Evolutionary conservation across 2,113 vertebrate species (phyloP).

Genomic region (Syngnathus typhle): DNA sequence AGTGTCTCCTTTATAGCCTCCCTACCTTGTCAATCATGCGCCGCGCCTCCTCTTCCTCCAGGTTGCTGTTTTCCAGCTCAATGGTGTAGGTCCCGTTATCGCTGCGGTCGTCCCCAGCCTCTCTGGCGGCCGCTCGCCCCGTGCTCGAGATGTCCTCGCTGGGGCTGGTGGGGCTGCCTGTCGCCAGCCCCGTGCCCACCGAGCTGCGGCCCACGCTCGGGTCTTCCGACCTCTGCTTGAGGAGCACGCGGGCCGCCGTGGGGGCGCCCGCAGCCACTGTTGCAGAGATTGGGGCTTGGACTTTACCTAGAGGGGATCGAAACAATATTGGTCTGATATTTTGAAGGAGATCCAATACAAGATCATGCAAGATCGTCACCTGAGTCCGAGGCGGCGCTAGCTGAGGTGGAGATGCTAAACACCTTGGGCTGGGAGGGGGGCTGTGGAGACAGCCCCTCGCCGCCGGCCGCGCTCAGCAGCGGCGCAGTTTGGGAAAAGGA

Average conservation of each 20-base stretch:
- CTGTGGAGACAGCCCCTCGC: slow-evolving; percentile 78
- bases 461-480: slow-evolving; percentile 53
- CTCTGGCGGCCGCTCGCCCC: slow-evolving; percentile 30
- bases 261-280: slow-evolving; percentile 73
- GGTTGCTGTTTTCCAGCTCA: slow-evolving; percentile 88
- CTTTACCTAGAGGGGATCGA: slow-evolving; percentile 64
- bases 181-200: slow-evolving; percentile 82
- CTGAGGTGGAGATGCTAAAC: slow-evolving; percentile 66
- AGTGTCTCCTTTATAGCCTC: too few relatives aligned
- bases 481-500: slow-evolving; percentile 88
- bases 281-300: slow-evolving; percentile 66
- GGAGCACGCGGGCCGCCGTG: slow-evolving; percentile 78
- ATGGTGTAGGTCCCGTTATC: slow-evolving; percentile 96
- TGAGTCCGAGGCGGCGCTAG: slow-evolving; percentile 51
- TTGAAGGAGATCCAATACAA: neutral
- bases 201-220: slow-evolving; percentile 81
- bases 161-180: slow-evolving; percentile 73
- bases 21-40: slow-evolving; percentile 96
- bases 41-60: slow-evolving; percentile 89
- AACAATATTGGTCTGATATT: neutral
- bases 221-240: slow-evolving; percentile 90
- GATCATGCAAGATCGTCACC: slow-evolving; percentile 27
- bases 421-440: slow-evolving; percentile 77
- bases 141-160: slow-evolving; percentile 67
- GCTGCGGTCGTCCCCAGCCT: slow-evolving; percentile 84